Percentiles rank a stretch among this genome's conserved stretches.
phyloP scores from a whole-genome alignment of 2,888 invertebrate genomes.

The Ophonus ardosiacus region DNA sequence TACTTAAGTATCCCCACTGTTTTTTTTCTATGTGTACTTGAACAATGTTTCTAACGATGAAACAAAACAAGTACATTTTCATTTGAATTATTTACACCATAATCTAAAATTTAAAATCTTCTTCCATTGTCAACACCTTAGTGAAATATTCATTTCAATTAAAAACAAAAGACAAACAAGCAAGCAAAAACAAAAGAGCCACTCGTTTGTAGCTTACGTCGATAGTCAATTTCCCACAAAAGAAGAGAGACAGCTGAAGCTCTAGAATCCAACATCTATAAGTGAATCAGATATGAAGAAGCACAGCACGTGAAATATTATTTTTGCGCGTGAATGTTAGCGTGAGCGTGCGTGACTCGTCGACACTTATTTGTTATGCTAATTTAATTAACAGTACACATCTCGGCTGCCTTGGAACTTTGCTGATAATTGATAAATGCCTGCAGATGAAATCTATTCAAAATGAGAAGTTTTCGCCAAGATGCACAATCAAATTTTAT shows the following conservation, averaged over 20 bases:
- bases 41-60: background rate
- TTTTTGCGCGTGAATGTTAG: conserved; percentile 4
- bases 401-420: conserved; percentile 19
- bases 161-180: conserved; percentile 45
- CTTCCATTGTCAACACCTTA: background rate
- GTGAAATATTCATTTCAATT: conserved; percentile 41
- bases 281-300: background rate
- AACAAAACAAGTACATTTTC: conserved; percentile 6
- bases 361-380: conserved; percentile 55
- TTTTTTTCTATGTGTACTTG: background rate
- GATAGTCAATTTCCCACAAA: conserved; percentile 27
- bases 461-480: conserved; percentile 33
- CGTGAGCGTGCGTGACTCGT: conserved; percentile 7
- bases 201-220: conserved; percentile 1
- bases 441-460: conserved; percentile 46
- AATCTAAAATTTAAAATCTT: conserved; percentile 32
- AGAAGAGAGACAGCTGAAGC: background rate
- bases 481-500: conserved; percentile 42
- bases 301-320: background rate
- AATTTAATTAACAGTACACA: conserved; percentile 57
- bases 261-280: background rate
- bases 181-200: conserved; percentile 24
- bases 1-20: background rate
- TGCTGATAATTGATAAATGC: conserved; percentile 52
- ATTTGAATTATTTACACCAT: conserved; percentile 1